Conservation (phyloP, 2,113 vertebrate species). For the Nettapus auritus region DNA sequence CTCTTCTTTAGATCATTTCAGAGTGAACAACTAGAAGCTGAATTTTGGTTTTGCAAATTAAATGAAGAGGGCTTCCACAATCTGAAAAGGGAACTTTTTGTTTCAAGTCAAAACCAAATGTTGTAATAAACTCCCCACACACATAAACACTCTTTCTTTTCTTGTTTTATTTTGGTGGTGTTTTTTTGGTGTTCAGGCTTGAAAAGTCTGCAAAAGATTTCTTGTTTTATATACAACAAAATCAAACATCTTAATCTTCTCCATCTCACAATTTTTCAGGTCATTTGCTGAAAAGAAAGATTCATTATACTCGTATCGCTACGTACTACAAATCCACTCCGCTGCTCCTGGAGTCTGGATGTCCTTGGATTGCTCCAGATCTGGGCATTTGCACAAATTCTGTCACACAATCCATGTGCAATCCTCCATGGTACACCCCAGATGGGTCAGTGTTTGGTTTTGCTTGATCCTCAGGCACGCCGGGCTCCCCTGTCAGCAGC, state of each 20-base stretch:
- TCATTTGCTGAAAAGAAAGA: constrained; percentile 9
- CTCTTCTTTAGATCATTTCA: neutral
- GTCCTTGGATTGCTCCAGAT: neutral
- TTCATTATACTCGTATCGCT: neutral
- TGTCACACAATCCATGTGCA: neutral
- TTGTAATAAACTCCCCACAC: neutral
- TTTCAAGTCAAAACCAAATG: neutral
- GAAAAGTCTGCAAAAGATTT: neutral
- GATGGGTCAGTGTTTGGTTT: neutral
- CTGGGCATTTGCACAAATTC: neutral
- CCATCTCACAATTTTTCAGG: neutral
- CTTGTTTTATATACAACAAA: neutral
- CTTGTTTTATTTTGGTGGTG: neutral
- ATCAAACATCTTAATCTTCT: neutral
- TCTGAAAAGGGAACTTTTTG: neutral
- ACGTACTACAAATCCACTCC: neutral
- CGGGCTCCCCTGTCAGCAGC: neutral
- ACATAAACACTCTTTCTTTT: neutral
- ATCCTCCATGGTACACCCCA: neutral
- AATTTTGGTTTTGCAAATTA: neutral
- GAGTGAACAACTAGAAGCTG: neutral
- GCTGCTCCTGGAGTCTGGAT: neutral
- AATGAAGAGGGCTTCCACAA: neutral
- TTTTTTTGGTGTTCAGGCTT: neutral
- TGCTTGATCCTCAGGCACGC: neutral